A percentile compares a stretch with the other conserved stretches of the same genome.
Evolutionary conservation across 37 sponge, comb jelly and placozoan species (phyloP).

Genomic region (Theonella swinhoei): DNA sequence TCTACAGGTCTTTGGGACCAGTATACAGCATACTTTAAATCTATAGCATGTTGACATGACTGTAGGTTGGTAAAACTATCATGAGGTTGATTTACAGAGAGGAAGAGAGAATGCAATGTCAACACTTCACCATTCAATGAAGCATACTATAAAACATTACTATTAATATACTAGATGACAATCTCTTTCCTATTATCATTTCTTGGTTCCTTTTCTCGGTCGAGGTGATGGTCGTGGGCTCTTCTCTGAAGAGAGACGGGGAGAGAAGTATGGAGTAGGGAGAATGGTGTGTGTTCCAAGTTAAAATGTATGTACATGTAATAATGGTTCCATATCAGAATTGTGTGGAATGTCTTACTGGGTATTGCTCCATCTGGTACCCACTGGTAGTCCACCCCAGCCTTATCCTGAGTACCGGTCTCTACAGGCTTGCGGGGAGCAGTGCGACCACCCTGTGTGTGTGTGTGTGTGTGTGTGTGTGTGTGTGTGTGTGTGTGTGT

Average conservation of each 20-base stretch:
- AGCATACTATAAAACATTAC: no score
- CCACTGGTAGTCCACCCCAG: constrained; percentile 76
- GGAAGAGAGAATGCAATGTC: neutral
- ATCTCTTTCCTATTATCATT: no score
- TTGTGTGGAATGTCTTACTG: no score
- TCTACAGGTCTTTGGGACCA: no score
- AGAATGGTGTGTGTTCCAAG: neutral
- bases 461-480: neutral
- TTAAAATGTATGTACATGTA: no score
- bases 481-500: no score
- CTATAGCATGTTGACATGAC: no score
- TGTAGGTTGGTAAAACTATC: no score
- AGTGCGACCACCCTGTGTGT: constrained; percentile 22
- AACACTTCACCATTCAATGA: no score
- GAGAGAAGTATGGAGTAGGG: neutral
- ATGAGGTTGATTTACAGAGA: neutral
- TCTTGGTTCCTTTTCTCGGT: constrained; percentile 28
- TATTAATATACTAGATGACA: no score
- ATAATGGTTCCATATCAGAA: no score
- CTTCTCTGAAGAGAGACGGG: constrained; percentile 36
- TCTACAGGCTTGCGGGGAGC: constrained; percentile 51
- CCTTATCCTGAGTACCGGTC: constrained; percentile 71
- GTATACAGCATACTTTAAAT: no score
- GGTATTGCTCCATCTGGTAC: constrained; percentile 72
- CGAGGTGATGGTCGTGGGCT: constrained; percentile 55